A percentile compares a stretch with the other conserved stretches of the same genome.
Conservation (phyloP, 2,113 vertebrate genomes). For the Mastomys natalensis region DNA sequence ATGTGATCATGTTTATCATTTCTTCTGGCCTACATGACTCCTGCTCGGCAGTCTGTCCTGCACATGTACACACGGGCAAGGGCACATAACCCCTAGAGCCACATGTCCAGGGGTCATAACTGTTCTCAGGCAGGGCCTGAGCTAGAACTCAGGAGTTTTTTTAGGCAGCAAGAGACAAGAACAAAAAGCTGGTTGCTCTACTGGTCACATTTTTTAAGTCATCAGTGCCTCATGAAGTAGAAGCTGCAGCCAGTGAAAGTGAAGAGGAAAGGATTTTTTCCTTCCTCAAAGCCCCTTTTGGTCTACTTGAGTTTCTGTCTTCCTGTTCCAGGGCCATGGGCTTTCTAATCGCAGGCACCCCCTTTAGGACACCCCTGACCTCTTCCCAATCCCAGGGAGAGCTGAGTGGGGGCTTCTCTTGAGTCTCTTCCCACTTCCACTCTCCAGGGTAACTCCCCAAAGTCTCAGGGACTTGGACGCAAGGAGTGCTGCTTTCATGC, state of each 20-base stretch:
- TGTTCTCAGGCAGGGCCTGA: background rate
- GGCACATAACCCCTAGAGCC: no score
- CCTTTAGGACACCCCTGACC: background rate
- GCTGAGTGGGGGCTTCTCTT: background rate
- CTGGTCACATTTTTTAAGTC: conserved; percentile 14
- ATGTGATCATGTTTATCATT: background rate
- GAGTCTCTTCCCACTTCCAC: background rate
- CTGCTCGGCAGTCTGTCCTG: background rate
- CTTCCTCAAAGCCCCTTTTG: conserved; percentile 17
- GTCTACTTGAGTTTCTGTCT: background rate
- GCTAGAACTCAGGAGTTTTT: background rate
- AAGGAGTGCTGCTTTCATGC: background rate
- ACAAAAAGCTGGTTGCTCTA: background rate
- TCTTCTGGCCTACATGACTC: background rate
- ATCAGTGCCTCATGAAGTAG: background rate
- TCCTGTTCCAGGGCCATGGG: background rate
- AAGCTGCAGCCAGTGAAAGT: background rate
- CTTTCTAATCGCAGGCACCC: background rate
- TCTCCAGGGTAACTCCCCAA: background rate
- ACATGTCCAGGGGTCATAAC: background rate
- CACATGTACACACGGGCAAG: background rate
- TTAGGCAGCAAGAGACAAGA: background rate
- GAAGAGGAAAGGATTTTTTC: background rate
- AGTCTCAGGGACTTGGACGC: background rate
- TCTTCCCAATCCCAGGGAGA: background rate